Evolutionary conservation across 2,113 vertebrate species (phyloP), one percentile per base, ranked within the genome.

Genomic region (Pipra filicauda): DNA sequence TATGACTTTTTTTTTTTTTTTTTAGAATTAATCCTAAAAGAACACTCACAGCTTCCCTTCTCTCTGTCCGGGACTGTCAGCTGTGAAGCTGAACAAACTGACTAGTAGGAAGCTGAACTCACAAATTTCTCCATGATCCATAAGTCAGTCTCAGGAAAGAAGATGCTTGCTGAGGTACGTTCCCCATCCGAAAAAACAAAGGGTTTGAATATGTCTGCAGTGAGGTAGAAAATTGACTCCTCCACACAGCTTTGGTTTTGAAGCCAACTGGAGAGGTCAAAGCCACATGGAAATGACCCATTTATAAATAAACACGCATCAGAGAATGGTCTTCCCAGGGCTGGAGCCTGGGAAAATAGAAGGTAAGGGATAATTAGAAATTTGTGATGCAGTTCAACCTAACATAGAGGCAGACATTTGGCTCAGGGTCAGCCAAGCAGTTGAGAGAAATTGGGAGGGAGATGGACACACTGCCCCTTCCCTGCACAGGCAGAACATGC

Each of bases 401-500:
- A 58, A 59, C 11, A 4, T 0, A 55, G 57, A 73, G 44, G 62
- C 35, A 89, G 67, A 73, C 1, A 0, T 76, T 82, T 86, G 67
- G 69, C 79, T 70, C 1, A 13, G 55, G 55, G 43, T 86, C 13
- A 91, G 78, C 5, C 58, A 61, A 66, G 23, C 21, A 44, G 39
- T 4, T 52, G 46, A 69, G 24, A 80, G 58, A 49, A 41, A 12
- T 0, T 33, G 43, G 12, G 44, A 83, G 44, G 19, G 23, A 76
- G 57, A 11, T 62, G 51, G 41, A 11, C 1, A 13, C 1, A 4
- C 33, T 67, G 51, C 6, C 57, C 44, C 33, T 91, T 61, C 59
- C 43, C 86, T 89, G 57, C 35, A 16, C 48, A 33, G 0, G 4
- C 51, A 73, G n/a, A n/a, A 37, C 0, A 0, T 28, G 43, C 27